Evolutionary conservation across 2,888 invertebrate species (phyloP), one percentile per base, ranked within the genome.

Genomic region (Tortrix viridana): DNA sequence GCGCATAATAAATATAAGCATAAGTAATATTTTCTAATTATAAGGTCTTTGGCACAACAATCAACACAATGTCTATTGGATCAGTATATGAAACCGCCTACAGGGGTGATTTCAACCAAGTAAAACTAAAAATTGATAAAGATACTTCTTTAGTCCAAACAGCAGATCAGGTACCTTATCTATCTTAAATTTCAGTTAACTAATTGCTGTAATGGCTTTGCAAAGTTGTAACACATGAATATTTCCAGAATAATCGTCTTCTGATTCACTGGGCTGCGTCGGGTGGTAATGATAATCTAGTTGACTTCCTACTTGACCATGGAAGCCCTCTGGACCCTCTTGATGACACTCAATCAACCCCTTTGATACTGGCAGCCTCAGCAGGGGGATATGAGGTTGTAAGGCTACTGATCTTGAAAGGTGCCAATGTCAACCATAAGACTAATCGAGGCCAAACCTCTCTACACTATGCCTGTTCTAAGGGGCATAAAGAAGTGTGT

Each of bases 391-490:
- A 89, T 38, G 93, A 95, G 72, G 94, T 96, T 53, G 96, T 96
- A 0, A 92, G 93, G 56, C 80, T 94, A 1, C 85, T 97, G 18
- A 78, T 97, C 63, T 87, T 92, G 16, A 94, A 94, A 77, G 95
- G 95, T 44, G 96, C 96, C 14, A 90, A 96, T 82, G 93, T 97
- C 0, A 95, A 97, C 86, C 94, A 95, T 53, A 94, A 94, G 74
- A 96, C 95, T 58, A 86, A 82, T 65, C 94, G 95, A 63, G 96
- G 96, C 0, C 97, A 97, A 83, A 95, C 96, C 41, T 93, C 97
- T 7, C 84, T 98, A 55, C 97, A 97, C 77, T 97, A 97, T 92
- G 96, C 97, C 46, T 95, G 96, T 65, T 97, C 97, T 0, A 97
- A 97, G 87, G 96, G 96, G 64, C 95, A 95, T 93, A 86, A 93